phyloP scores from a whole-genome alignment of 2,888 invertebrate genomes.

The Drosophila mimica region DNA sequence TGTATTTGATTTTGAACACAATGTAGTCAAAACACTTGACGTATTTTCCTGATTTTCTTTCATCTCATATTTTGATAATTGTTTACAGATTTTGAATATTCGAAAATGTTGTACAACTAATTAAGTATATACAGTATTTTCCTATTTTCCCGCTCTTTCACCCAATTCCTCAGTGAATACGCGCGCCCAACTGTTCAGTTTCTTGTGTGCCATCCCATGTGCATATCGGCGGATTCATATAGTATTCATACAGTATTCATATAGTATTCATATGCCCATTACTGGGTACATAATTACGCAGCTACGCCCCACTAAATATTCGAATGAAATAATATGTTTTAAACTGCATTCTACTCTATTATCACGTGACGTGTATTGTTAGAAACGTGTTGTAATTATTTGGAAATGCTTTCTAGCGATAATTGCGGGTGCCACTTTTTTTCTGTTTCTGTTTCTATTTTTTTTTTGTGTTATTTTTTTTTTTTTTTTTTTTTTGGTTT shows the following conservation, averaged over 20 bases:
- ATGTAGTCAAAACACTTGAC: conserved; percentile 51
- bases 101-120: not conserved
- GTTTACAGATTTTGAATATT: not conserved
- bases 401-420: conserved; percentile 79
- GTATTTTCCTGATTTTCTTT: conserved; percentile 36
- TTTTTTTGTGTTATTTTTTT: conserved; percentile 5
- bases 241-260: conserved; percentile 38
- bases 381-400: conserved; percentile 75
- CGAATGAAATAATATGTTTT: conserved; percentile 46
- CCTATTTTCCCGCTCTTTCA: not conserved
- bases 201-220: conserved; percentile 4
- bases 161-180: not conserved
- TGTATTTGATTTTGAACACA: conserved; percentile 4
- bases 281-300: conserved; percentile 61
- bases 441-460: conserved; percentile 21
- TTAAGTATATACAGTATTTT: not conserved
- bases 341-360: conserved; percentile 50
- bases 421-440: conserved; percentile 71
- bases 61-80: not conserved
- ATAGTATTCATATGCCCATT: conserved; percentile 50
- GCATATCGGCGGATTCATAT: conserved; percentile 12
- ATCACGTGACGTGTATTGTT: conserved; percentile 30
- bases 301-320: conserved; percentile 63
- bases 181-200: conserved; percentile 23
- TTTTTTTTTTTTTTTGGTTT: conserved; percentile 4